phyloP scores from a whole-genome alignment of 2,797 vertebrate species.

The Trichosurus vulpecula region DNA sequence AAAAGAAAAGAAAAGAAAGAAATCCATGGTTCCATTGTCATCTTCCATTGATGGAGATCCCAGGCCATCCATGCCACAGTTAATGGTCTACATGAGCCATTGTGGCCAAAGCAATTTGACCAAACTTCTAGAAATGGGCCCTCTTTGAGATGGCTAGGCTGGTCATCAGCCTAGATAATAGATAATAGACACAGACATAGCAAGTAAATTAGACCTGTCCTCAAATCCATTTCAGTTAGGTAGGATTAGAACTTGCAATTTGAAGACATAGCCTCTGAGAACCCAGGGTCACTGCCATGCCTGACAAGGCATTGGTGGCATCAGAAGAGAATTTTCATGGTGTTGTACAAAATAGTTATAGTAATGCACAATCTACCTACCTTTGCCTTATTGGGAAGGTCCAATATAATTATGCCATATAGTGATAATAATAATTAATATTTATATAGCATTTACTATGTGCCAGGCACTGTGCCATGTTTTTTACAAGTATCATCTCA shows the following conservation, averaged over 20 bases:
- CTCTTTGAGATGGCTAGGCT: neutral
- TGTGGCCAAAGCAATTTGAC: neutral
- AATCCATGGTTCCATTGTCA: neutral
- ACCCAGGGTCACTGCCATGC: neutral
- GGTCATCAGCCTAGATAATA: neutral
- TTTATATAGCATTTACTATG: neutral
- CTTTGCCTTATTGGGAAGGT: neutral
- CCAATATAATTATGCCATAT: neutral
- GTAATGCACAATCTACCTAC: neutral
- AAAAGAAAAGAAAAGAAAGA: neutral
- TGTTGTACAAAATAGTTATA: neutral
- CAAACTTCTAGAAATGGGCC: neutral
- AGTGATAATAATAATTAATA: neutral
- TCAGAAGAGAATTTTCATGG: neutral
- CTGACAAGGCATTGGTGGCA: neutral
- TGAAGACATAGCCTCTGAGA: neutral
- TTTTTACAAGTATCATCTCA: neutral
- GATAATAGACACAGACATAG: neutral
- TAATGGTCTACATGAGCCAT: neutral
- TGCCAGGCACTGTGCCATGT: neutral
- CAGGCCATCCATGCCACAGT: neutral
- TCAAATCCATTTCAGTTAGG: neutral
- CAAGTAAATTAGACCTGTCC: neutral
- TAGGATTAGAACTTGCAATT: neutral
- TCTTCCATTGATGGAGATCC: neutral